phyloP scores from a whole-genome alignment of 2,113 vertebrate species.

The Acrocephalus arundinaceus region DNA sequence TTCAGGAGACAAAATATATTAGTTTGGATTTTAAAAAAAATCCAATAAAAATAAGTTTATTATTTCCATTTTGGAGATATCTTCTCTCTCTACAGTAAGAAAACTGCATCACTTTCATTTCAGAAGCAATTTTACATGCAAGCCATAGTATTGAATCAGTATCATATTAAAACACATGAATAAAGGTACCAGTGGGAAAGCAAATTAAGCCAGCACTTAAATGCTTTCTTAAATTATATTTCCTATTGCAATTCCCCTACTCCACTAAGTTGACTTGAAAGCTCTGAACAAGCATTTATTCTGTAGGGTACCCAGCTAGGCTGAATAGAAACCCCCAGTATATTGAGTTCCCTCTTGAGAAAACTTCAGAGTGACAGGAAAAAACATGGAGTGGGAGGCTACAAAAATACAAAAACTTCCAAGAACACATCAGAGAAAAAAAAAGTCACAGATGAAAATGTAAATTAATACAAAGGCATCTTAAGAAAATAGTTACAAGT shows the following conservation, averaged over 20 bases:
- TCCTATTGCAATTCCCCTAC: background rate
- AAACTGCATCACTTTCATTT: background rate
- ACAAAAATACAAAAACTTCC: background rate
- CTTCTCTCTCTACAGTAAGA: background rate
- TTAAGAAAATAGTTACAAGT: background rate
- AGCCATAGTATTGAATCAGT: background rate
- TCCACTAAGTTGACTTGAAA: background rate
- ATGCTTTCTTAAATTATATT: background rate
- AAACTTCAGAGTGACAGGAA: background rate
- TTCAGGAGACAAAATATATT: background rate
- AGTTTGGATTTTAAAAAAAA: background rate
- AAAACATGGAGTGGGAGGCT: background rate
- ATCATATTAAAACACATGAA: background rate
- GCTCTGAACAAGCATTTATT: background rate
- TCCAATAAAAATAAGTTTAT: background rate
- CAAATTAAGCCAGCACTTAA: slow-evolving; percentile 17
- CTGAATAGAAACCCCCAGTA: background rate
- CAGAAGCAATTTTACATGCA: background rate
- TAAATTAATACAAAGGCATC: background rate
- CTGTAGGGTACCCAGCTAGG: background rate
- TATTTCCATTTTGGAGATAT: background rate
- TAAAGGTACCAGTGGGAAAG: background rate
- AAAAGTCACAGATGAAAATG: background rate
- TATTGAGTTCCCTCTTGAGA: background rate
- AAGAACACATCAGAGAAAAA: background rate